A percentile compares a stretch with the other conserved stretches of the same genome.
These are phyloP conservation scores for Glossosoma conforme DNA, from an alignment of 1,140 invertebrate genomes.

Conservation along the genomic window DNA sequence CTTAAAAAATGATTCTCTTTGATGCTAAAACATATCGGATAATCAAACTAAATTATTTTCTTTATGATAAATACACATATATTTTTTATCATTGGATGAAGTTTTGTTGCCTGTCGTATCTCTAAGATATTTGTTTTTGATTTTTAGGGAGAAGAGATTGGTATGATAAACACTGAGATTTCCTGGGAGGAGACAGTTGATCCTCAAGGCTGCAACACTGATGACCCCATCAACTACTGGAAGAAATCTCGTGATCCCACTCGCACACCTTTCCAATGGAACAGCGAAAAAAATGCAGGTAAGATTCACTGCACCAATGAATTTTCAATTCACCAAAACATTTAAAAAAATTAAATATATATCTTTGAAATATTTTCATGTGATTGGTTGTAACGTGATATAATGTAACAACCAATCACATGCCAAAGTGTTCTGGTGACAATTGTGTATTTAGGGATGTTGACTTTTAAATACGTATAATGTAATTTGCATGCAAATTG, in stretches of 20 bases:
- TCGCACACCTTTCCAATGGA: constrained; percentile 75
- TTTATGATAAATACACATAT: too few species aligned
- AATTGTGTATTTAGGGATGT: too few species aligned
- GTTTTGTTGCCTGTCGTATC: too few species aligned
- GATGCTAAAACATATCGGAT: not conserved
- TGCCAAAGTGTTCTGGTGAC: too few species aligned
- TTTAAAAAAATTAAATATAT: too few species aligned
- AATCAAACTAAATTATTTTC: not conserved
- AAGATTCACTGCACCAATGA: not conserved
- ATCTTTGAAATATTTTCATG: too few species aligned
- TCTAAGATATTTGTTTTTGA: not conserved
- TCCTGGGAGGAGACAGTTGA: constrained; percentile 53
- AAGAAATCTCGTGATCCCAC: constrained; percentile 57
- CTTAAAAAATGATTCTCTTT: too few species aligned
- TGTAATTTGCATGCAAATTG: too few species aligned
- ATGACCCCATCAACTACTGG: constrained; percentile 49
- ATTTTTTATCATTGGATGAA: too few species aligned
- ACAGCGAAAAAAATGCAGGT: constrained; percentile 56
- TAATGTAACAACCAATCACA: too few species aligned
- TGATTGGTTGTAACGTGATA: too few species aligned
- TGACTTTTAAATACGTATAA: too few species aligned
- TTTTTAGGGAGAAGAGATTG: constrained; percentile 73
- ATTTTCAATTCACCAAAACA: not conserved
- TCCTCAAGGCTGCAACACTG: constrained; percentile 52
- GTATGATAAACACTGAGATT: constrained; percentile 61